Conservation (phyloP, 1,140 invertebrate genomes). For the Brachionus asplanchnoidis region DNA sequence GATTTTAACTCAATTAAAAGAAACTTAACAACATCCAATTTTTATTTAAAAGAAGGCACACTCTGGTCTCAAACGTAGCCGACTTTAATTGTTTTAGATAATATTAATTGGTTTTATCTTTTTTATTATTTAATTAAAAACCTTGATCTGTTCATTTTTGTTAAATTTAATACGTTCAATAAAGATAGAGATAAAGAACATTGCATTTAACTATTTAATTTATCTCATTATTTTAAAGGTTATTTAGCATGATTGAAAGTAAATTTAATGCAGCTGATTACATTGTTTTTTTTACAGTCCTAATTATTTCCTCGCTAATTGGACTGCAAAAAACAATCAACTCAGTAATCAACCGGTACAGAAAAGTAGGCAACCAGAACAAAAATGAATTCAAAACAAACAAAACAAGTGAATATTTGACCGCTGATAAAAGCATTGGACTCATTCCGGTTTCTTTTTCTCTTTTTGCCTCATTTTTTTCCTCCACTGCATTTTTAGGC, state of each 20-base stretch:
- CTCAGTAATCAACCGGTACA: background rate
- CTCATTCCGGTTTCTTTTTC: conserved; percentile 45
- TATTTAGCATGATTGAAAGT: background rate
- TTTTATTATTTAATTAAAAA: background rate
- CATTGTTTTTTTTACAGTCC: background rate
- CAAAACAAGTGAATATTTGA: background rate
- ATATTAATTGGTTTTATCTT: background rate
- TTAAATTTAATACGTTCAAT: background rate
- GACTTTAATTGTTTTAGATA: background rate
- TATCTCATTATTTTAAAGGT: background rate
- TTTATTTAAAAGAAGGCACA: too few relatives aligned
- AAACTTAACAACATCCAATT: too few relatives aligned
- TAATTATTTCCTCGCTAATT: background rate
- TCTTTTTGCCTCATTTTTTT: conserved; percentile 68
- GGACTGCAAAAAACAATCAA: background rate
- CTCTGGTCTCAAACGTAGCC: background rate
- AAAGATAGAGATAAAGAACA: background rate
- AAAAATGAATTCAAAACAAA: background rate
- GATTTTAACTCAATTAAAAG: too few relatives aligned
- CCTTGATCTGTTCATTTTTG: background rate
- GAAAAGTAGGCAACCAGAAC: background rate
- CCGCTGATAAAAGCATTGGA: background rate
- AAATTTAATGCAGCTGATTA: background rate
- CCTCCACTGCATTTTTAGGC: conserved; percentile 78
- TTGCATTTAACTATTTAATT: background rate